Base-by-base conservation (phyloP, 2,797 vertebrate species). In the Cossypha niveicapilla region DNA sequence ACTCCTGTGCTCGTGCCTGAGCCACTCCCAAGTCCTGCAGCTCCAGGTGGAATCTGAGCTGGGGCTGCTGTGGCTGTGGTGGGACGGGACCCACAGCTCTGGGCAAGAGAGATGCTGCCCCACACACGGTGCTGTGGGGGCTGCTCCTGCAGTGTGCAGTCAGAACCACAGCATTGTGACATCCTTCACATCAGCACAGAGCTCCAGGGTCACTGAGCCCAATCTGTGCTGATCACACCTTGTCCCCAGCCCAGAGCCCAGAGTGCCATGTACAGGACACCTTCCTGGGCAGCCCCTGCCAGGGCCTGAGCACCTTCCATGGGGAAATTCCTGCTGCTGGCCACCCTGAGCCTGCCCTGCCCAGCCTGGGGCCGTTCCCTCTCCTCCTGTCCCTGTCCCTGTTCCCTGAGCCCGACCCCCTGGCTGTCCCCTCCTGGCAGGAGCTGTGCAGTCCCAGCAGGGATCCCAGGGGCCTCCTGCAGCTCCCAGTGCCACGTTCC, bases 271-370 rank as follows among this genome's bases (percentile, higher is more conserved):
- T 5, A 37, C 8, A 5, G 48, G 35, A 7, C 42, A 48, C 22
- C 57, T 30, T 13, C 27, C 28, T 44, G 44, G 27, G 0, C 28
- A 72, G n/a, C 4, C 10, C 22, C 22, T 71, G 1, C n/a, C 37
- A 57, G 13, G 0, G 10, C 45, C 30, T 42, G 58, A 34, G 0
- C 6, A 0, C 2, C 25, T 25, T n/a, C 54, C 37, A 34, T 11
- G n/a, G 23, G 0, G 19, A 44, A 78, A 65, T 11, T 71, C 8
- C n/a, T 42, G 0, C n/a, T 13, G 1, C 0, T 35, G 9, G 8
- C 22, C 83, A 15, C 0, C 18, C 73, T 71, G 50, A 6, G 0
- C 18, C 50, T 50, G 1, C 37, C 74, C 51, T 50, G 27, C 23
- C 5, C 58, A 72, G 32, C 51, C 24, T 10, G 44, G 42, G 57